Evolutionary conservation across 2,113 vertebrate genomes (phyloP).

Genomic region (Panthera leo): DNA sequence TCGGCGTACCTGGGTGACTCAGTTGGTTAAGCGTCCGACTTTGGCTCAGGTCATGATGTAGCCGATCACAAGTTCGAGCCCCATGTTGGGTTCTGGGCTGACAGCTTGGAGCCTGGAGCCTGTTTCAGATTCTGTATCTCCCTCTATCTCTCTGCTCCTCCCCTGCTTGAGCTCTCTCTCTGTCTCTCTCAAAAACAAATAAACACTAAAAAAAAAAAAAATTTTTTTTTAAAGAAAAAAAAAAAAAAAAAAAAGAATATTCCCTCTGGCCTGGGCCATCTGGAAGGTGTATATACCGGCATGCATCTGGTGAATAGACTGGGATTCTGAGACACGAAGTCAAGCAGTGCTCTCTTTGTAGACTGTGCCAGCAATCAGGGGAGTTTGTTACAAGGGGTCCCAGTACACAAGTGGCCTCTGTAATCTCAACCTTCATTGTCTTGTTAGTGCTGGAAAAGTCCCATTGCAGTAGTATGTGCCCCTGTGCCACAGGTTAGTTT

Average conservation of each 20-base stretch:
- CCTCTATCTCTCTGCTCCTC: too few relatives aligned
- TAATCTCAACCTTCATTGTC: not conserved
- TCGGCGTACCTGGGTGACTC: not conserved
- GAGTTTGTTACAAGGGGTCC: not conserved
- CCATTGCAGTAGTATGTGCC: not conserved
- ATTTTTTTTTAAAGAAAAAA: too few relatives aligned
- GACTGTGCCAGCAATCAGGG: not conserved
- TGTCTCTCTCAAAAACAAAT: too few relatives aligned
- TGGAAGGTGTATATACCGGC: not conserved
- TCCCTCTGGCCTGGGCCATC: not conserved
- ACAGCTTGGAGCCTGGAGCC: too few relatives aligned
- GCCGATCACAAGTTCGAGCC: too few relatives aligned
- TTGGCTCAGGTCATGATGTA: too few relatives aligned
- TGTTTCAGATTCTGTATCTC: too few relatives aligned
- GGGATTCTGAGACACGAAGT: not conserved
- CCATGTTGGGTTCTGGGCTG: too few relatives aligned
- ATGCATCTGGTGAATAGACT: not conserved
- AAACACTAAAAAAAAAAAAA: too few relatives aligned
- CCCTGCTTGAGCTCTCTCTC: too few relatives aligned
- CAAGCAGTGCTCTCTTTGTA: not conserved
- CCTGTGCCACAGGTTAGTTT: not conserved
- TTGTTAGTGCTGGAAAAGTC: not conserved
- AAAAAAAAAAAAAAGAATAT: not conserved
- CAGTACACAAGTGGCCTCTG: not conserved
- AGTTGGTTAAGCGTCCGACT: too few relatives aligned